A percentile compares a stretch with the other conserved stretches of the same genome.
Evolutionary conservation across 2,888 invertebrate species (phyloP).

Genomic region (Andrena bucephala): DNA sequence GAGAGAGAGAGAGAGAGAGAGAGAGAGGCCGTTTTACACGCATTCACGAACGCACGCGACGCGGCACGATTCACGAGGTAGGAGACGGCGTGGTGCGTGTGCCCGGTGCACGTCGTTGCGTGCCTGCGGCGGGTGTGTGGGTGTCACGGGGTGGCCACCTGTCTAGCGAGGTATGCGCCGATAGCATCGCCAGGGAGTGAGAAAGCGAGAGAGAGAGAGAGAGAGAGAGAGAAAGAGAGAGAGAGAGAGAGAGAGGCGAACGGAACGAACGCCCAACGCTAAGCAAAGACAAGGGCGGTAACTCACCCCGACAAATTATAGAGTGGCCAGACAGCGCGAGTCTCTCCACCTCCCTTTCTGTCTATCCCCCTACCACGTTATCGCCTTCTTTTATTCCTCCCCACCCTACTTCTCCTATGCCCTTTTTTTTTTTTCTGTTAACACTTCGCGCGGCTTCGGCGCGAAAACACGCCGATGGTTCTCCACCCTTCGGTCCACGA

Average conservation of each 20-base stretch:
- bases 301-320: slow-evolving; percentile 84
- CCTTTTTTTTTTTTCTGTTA: slow-evolving; percentile 10
- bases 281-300: slow-evolving; percentile 84
- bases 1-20: neutral
- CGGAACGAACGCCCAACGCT: slow-evolving; percentile 81
- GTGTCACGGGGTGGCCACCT: slow-evolving; percentile 84
- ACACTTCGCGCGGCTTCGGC: neutral
- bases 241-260: slow-evolving; percentile 66
- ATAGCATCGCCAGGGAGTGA: slow-evolving; percentile 78
- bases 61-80: slow-evolving; percentile 64
- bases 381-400: slow-evolving; percentile 16
- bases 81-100: slow-evolving; percentile 55
- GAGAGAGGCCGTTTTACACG: slow-evolving; percentile 59
- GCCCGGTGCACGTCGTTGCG: slow-evolving; percentile 69
- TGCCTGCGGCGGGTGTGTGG: slow-evolving; percentile 67
- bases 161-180: slow-evolving; percentile 83
- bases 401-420: neutral
- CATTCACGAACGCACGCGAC: slow-evolving; percentile 74
- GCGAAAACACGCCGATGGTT: too few relatives aligned
- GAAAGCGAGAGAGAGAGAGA: slow-evolving; percentile 21
- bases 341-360: slow-evolving; percentile 66
- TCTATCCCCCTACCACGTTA: slow-evolving; percentile 39
- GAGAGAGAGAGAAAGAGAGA: slow-evolving; percentile 41
- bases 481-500: neutral
- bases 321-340: slow-evolving; percentile 81